A percentile compares a stretch with the other conserved stretches of the same genome.
Evolutionary conservation across 2,113 vertebrate species (phyloP).

Genomic region (human): DNA sequence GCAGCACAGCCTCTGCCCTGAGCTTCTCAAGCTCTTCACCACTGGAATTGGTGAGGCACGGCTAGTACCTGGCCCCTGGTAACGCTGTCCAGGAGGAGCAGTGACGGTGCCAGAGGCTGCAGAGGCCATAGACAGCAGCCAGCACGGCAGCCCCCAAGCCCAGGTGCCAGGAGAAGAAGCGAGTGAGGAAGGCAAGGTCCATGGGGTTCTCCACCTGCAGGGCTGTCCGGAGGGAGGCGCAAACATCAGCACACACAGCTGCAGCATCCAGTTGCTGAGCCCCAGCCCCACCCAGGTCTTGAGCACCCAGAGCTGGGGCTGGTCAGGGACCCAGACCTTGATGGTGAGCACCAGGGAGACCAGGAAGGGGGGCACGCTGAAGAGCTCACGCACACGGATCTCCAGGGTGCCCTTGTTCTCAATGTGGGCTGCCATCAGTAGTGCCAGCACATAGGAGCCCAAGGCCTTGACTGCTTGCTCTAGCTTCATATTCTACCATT

Average conservation of each 20-base stretch:
- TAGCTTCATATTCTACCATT: background rate
- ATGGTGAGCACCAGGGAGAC: background rate
- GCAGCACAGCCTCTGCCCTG: background rate
- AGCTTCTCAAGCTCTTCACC: conserved; percentile 1
- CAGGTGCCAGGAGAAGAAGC: conserved; percentile 72
- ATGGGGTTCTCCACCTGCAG: background rate
- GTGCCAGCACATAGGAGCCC: background rate
- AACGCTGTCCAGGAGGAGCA: background rate
- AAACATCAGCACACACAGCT: background rate
- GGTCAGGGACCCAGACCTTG: conserved; percentile 54
- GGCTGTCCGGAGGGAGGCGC: background rate
- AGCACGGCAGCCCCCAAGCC: background rate
- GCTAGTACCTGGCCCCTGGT: background rate
- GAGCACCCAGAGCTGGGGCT: conserved; percentile 50
- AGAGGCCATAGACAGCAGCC: background rate
- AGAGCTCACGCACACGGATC: background rate
- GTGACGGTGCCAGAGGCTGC: conserved; percentile 41
- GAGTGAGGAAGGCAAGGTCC: conserved; percentile 25
- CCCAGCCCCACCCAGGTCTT: conserved; percentile 40
- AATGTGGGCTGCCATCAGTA: background rate
- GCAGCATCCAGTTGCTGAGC: conserved; percentile 47
- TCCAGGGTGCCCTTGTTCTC: conserved; percentile 4
- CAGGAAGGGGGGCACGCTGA: background rate
- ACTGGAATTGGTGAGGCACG: background rate
- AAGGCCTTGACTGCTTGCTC: background rate